These are phyloP conservation scores for Cichladusa arquata DNA, from an alignment of 2,113 vertebrate genomes.

Conservation along the genomic window DNA sequence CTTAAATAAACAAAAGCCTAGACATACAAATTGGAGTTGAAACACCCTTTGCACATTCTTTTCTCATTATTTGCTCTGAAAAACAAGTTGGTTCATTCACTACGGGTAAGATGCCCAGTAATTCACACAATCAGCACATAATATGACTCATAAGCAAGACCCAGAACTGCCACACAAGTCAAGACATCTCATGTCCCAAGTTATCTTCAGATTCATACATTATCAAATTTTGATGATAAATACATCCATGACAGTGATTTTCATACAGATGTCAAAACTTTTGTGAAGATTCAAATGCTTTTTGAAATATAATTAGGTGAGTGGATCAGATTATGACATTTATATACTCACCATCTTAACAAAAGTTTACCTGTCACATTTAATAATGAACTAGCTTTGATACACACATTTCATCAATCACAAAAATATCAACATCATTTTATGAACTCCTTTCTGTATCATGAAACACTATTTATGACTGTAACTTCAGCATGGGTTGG, in stretches of 20 bases:
- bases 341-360: not conserved
- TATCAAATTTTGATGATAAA: not conserved
- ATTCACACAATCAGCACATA: not conserved
- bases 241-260: not conserved
- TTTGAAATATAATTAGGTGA: not conserved
- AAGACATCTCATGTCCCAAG: not conserved
- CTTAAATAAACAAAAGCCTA: conserved; percentile 15
- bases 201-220: not conserved
- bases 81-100: not conserved
- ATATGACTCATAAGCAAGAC: not conserved
- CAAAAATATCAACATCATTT: not conserved
- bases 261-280: not conserved
- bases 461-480: not conserved
- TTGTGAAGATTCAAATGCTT: not conserved
- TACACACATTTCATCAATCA: not conserved
- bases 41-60: not conserved
- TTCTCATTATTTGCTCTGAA: not conserved
- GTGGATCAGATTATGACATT: not conserved
- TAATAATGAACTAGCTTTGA: not conserved
- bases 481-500: not conserved
- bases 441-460: not conserved
- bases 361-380: not conserved
- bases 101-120: not conserved
- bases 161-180: not conserved
- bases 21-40: not conserved